phyloP scores from a whole-genome alignment of 1,140 invertebrate genomes.

The Hestina assimilis region DNA sequence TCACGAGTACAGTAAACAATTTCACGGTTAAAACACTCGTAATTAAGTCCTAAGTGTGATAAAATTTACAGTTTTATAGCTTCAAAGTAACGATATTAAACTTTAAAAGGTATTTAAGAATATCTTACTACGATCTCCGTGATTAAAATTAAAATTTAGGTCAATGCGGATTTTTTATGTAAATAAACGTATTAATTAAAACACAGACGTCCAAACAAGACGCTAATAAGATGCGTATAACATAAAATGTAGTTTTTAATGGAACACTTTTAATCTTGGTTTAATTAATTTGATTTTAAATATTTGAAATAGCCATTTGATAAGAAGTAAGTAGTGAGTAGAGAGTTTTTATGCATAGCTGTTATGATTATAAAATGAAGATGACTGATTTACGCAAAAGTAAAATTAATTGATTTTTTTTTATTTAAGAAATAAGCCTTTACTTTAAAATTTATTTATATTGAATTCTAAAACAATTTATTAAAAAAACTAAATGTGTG shows the following conservation, averaged over 20 bases:
- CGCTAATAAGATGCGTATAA: constrained; percentile 12
- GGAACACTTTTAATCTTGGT: not conserved
- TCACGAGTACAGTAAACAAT: constrained; percentile 3
- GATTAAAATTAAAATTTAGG: constrained; percentile 2
- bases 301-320: too few species aligned
- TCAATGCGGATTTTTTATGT: constrained; percentile 12
- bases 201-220: not conserved
- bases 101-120: constrained; percentile 6
- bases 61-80: constrained; percentile 12
- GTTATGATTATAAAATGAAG: too few species aligned
- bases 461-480: too few species aligned
- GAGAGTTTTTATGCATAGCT: too few species aligned
- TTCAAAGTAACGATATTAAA: constrained; percentile 1
- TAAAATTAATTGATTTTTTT: too few species aligned
- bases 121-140: not conserved
- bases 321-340: too few species aligned
- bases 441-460: too few species aligned
- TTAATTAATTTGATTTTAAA: constrained; percentile 8
- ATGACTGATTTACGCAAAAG: too few species aligned
- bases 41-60: constrained; percentile 7
- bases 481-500: too few species aligned
- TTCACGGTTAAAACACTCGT: constrained; percentile 8
- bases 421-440: too few species aligned
- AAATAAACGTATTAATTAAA: constrained; percentile 5
- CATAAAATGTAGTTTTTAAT: constrained; percentile 14